Evolutionary conservation across 2,888 invertebrate species (phyloP).

Genomic region (Tetramorium bicarinatum): DNA sequence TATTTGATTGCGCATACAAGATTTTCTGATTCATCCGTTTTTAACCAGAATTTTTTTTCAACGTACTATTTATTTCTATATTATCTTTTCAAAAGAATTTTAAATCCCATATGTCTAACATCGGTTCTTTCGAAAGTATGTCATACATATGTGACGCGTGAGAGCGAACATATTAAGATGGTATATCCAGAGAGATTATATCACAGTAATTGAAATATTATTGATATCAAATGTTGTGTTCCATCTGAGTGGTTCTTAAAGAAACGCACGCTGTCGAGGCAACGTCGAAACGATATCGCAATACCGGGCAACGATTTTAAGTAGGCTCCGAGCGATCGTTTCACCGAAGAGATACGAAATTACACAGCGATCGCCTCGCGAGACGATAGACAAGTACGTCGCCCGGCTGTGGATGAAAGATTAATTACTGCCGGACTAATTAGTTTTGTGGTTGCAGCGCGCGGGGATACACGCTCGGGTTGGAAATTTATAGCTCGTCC

Average conservation of each 20-base stretch:
- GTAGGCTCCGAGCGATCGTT: not conserved
- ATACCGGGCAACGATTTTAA: conserved; percentile 1
- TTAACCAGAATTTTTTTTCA: no score
- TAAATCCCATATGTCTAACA: not conserved
- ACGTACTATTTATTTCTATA: not conserved
- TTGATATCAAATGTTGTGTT: not conserved
- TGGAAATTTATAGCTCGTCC: conserved; percentile 53
- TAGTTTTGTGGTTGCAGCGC: conserved; percentile 43
- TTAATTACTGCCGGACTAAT: conserved; percentile 57
- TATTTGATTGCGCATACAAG: no score
- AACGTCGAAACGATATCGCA: conserved; percentile 3
- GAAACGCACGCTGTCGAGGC: not conserved
- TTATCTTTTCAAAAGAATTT: not conserved
- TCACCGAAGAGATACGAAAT: not conserved
- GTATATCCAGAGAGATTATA: not conserved
- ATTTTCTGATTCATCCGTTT: no score
- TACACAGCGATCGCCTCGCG: not conserved
- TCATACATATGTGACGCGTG: not conserved
- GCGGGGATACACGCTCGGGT: conserved; percentile 28
- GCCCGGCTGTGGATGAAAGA: conserved; percentile 38
- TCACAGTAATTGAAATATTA: conserved; percentile 1
- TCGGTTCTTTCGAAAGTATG: not conserved
- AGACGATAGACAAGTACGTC: conserved; percentile 44
- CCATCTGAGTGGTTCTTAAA: not conserved
- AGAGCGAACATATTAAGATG: not conserved